Conservation (phyloP, 2,888 invertebrate species). For the Adela reaumurella region DNA sequence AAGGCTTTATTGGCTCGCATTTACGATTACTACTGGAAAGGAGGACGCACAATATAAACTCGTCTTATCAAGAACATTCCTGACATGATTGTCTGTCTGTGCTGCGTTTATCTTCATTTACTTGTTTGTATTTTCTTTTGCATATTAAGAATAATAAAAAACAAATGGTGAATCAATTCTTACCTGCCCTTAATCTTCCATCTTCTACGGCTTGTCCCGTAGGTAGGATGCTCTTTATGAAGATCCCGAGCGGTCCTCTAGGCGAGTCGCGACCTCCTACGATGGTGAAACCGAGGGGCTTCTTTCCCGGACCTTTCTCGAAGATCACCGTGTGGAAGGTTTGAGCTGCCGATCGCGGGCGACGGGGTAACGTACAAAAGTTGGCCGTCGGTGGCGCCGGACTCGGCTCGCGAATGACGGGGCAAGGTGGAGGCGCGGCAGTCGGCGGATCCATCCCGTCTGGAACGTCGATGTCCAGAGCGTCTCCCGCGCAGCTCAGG, state of each 20-base stretch:
- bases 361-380: constrained; percentile 70
- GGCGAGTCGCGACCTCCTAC: constrained; percentile 85
- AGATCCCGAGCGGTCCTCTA: constrained; percentile 80
- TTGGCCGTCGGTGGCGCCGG: constrained; percentile 52
- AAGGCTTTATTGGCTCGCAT: too few relatives aligned
- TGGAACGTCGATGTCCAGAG: constrained; percentile 39
- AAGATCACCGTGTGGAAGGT: constrained; percentile 70
- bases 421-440: constrained; percentile 11
- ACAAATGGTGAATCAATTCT: too few relatives aligned
- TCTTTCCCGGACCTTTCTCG: constrained; percentile 78
- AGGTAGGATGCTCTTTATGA: constrained; percentile 79
- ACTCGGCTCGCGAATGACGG: constrained; percentile 29
- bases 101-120: too few relatives aligned
- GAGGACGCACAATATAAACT: constrained; percentile 23
- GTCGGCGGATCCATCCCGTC: constrained; percentile 23
- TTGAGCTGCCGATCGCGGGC: constrained; percentile 65
- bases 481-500: constrained; percentile 39
- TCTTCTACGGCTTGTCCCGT: constrained; percentile 82
- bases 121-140: too few relatives aligned
- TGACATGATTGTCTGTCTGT: constrained; percentile 17
- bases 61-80: constrained; percentile 31
- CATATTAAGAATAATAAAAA: neutral
- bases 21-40: too few relatives aligned
- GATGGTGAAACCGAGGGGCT: constrained; percentile 85
- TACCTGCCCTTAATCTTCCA: constrained; percentile 77